A percentile compares a stretch with the other conserved stretches of the same genome.
These are phyloP conservation scores for Altica lythri DNA, from an alignment of 2,888 invertebrate species.

Conservation along the genomic window DNA sequence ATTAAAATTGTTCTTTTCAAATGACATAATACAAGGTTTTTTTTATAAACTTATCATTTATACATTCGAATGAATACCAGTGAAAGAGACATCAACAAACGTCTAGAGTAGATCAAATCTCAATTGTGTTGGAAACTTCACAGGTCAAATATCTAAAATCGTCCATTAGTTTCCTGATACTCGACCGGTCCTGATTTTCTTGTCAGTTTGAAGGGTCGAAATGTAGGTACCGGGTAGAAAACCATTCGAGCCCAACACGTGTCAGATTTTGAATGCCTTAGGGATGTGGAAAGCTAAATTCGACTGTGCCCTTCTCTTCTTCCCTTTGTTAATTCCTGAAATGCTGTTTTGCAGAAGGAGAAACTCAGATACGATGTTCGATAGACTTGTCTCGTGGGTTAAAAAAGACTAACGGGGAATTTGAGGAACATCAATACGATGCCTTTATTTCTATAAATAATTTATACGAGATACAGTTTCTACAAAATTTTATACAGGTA, in stretches of 20 bases:
- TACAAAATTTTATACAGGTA: no score
- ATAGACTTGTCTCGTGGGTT: background rate
- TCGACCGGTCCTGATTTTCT: slow-evolving; percentile 16
- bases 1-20: no score
- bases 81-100: no score
- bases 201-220: slow-evolving; percentile 14
- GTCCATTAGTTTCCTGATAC: background rate
- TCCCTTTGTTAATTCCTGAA: slow-evolving; percentile 4
- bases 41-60: no score
- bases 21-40: no score
- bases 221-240: slow-evolving; percentile 10
- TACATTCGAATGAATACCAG: no score
- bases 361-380: slow-evolving; percentile 7
- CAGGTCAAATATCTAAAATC: slow-evolving; percentile 2
- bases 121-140: background rate
- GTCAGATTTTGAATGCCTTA: slow-evolving; percentile 41
- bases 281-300: slow-evolving; percentile 23
- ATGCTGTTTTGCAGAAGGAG: slow-evolving; percentile 6
- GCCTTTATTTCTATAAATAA: no score
- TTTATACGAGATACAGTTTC: no score
- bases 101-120: no score
- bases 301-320: slow-evolving; percentile 7
- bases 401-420: no score
- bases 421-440: no score
- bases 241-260: slow-evolving; percentile 38